Base-by-base conservation (phyloP, 2,888 invertebrate genomes). In the Pecten maximus region DNA sequence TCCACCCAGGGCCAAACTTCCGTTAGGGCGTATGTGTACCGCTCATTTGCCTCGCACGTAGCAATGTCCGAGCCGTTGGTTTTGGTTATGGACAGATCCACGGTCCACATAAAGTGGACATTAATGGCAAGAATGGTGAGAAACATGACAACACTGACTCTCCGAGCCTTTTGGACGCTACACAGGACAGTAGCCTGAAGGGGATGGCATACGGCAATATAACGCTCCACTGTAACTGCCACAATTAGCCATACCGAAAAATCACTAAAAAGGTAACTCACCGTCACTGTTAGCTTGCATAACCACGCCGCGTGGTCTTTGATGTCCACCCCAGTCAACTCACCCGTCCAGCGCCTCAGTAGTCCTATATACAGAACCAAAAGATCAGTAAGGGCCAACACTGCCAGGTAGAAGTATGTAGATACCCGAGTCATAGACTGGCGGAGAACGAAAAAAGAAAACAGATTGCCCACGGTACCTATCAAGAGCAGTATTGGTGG, bases 191-290 rank as follows among this genome's bases (percentile, higher is more conserved):
- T 95, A 12, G 96, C 96, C 89, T 94, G 93, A 35, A 96, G 94
- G 3, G 96, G 96, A 89, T 95, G 94, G 87, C 95, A 95, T 6
- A 96, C 96, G 39, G 96, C 96, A 60, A 96, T 95, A 90, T 95
- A 96, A 35, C 96, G 92, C 91, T 96, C 96, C n/a, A 96, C 94
- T 0, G 96, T 96, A 6, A 96, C 95, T 0, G 96, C 96, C 28
- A 96, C 95, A 87, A 96, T 96, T 16, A 96, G 93, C 96, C 96
- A 96, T 0, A 96, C 96, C 1, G 96, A 96, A 48, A 96, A 94
- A 89, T 96, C 96, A 90, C 96, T 96, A 89, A 94, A 94, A 74
- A 95, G 94, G 89, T 96, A 96, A 6, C 95, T 95, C 16, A 96
- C 91, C 10, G 95, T 93, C 44, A 94, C 94, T 16, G 95, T 94